Evolutionary conservation across 1,140 invertebrate species (phyloP).

Genomic region (Chlorops oryzae): DNA sequence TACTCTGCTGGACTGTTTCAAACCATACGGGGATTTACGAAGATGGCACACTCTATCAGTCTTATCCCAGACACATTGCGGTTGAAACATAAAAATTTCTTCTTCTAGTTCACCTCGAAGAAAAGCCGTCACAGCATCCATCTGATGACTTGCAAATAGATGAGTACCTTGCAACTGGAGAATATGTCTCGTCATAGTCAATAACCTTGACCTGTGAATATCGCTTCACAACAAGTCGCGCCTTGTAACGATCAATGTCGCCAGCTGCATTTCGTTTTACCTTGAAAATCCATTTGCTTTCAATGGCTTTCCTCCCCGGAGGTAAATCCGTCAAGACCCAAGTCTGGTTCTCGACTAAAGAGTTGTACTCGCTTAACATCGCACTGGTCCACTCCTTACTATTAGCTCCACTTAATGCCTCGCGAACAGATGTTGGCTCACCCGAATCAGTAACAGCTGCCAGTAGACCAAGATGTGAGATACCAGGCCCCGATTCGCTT

Average conservation of each 20-base stretch:
- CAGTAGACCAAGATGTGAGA: too few relatives aligned
- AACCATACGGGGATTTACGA: slow-evolving; percentile 29
- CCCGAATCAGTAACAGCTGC: too few relatives aligned
- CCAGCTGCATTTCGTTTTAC: too few relatives aligned
- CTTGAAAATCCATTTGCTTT: too few relatives aligned
- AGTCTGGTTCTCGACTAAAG: slow-evolving; percentile 1
- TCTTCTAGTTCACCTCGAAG: slow-evolving; percentile 45
- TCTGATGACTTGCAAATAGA: slow-evolving; percentile 24
- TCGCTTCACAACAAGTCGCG: slow-evolving; percentile 1
- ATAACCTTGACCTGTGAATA: slow-evolving; percentile 8
- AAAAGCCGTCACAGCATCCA: slow-evolving; percentile 46
- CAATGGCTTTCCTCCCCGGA: too few relatives aligned
- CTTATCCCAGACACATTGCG: slow-evolving; percentile 23
- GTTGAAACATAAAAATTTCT: slow-evolving; percentile 46
- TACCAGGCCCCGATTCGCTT: too few relatives aligned
- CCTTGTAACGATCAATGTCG: background rate
- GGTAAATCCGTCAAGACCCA: too few relatives aligned
- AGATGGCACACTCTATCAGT: slow-evolving; percentile 16
- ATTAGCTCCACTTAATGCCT: background rate
- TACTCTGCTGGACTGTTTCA: slow-evolving; percentile 28
- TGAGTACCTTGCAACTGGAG: background rate
- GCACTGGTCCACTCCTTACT: background rate
- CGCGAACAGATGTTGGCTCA: background rate
- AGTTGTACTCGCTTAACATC: slow-evolving; percentile 1
- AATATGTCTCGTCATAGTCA: background rate